Evolutionary conservation across 2,113 vertebrate genomes (phyloP).

Genomic region (Crocuta crocuta): DNA sequence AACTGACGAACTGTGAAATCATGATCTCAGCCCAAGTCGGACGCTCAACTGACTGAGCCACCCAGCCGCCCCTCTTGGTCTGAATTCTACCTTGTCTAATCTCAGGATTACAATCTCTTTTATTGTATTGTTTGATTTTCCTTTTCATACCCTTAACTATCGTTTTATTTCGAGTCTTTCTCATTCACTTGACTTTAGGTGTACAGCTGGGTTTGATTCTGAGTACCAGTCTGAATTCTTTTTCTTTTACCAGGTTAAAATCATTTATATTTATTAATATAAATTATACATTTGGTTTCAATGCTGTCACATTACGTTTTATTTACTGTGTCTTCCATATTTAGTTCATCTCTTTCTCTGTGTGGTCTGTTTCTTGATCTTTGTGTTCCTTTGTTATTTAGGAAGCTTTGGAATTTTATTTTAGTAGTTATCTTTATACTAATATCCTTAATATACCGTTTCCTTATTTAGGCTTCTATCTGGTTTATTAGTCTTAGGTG

Average conservation of each 20-base stretch:
- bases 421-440: background rate
- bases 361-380: background rate
- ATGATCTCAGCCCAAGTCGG: no score
- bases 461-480: background rate
- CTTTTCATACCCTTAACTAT: background rate
- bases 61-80: background rate
- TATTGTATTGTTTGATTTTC: background rate
- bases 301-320: background rate
- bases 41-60: no score
- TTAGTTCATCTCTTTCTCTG: slow-evolving; percentile 20
- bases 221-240: background rate
- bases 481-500: background rate
- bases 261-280: background rate
- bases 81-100: background rate
- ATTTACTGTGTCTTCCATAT: background rate
- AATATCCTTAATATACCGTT: background rate
- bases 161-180: background rate
- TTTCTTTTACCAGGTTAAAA: background rate
- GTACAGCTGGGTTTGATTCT: background rate
- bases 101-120: background rate
- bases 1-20: no score
- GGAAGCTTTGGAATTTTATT: background rate
- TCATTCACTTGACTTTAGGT: background rate
- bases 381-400: background rate
- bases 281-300: background rate